A percentile compares a stretch with the other conserved stretches of the same genome.
phyloP scores from a whole-genome alignment of 1,140 invertebrate species.

The Drosophila willistoni region DNA sequence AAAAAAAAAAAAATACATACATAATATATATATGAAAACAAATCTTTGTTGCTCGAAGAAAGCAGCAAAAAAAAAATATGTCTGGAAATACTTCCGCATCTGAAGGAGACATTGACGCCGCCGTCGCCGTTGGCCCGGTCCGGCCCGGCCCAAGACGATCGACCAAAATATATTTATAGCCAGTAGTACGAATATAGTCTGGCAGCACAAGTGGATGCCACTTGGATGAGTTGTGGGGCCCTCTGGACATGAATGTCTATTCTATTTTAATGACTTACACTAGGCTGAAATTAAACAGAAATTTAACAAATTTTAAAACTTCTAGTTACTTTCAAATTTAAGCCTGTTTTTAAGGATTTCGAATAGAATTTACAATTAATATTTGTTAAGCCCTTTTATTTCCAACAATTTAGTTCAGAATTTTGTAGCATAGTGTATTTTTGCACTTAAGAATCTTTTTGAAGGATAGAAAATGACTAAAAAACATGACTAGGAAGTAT shows the following conservation, averaged over 20 bases:
- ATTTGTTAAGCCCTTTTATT: too few species aligned
- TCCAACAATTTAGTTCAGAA: too few species aligned
- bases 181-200: conserved; percentile 17
- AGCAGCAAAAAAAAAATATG: conserved; percentile 22
- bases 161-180: conserved; percentile 5
- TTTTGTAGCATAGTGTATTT: conserved; percentile 8
- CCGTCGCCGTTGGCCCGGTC: conserved; percentile 22
- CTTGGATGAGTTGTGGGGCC: conserved; percentile 21
- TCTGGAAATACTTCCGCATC: conserved; percentile 81
- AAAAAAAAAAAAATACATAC: too few species aligned
- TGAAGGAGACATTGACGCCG: conserved; percentile 52
- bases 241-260: conserved; percentile 66
- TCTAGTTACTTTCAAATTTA: too few species aligned
- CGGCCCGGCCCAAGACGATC: conserved; percentile 15
- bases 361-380: too few species aligned
- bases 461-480: conserved; percentile 43
- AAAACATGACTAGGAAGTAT: conserved; percentile 22
- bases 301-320: too few species aligned
- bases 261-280: conserved; percentile 74
- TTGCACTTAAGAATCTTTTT: conserved; percentile 76
- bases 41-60: conserved; percentile 6
- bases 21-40: conserved; percentile 9
- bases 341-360: too few species aligned
- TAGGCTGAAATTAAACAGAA: background rate
- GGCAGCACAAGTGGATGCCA: conserved; percentile 47